Base-by-base conservation (phyloP, 30 jellyfish, hydroid and myxozoan genomes). In the Pelagia noctiluca region DNA sequence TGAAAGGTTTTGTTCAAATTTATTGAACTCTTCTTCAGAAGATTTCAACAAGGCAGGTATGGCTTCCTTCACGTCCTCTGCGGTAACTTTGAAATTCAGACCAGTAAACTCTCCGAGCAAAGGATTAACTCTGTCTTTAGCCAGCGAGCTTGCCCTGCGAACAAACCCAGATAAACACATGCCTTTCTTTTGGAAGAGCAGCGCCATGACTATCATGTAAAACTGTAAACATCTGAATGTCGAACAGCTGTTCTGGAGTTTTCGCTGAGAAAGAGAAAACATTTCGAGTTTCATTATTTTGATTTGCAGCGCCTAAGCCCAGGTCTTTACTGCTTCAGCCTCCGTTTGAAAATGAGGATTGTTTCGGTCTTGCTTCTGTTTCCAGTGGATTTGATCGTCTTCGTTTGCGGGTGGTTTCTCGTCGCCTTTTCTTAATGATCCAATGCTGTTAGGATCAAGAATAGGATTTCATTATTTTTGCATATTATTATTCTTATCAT, bases 1-100 rank as follows among this genome's bases (percentile, higher is more conserved):
- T 35, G 47, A 26, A 0, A 88, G 29, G 1, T 34, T 63, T 11
- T 22, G 23, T 75, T 88, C 96, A 49, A 88, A 80, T 36, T 79
- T 70, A 18, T 65, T 67, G 69, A 78, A 80, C 64, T 80, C 76
- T 50, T 53, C 63, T 22, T 71, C 80, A 1, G 89, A 63, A 26
- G 79, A 76, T 11, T 72, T 78, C 3, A 88, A 84, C 10, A 88
- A 85, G 21, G 0, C 38, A 3, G 96, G 96, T 36, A 88, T 72
- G 70, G 89, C 92, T 29, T 71, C 88, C 23, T 88, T 86, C 26
- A 88, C 89, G 35, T 69, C 70, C 22, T 70, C 72, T 2, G 89
- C 92, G 37, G 84, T 67, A 54, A 88, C 86, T 50, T 75, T 72
- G 52, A 66, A 69, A 49, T 75, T 66, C 74, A 78, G 46, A 32